A percentile compares a stretch with the other conserved stretches of the same genome.
These are phyloP conservation scores for Galbula dea DNA, from an alignment of 2,113 vertebrate genomes.

Conservation along the genomic window DNA sequence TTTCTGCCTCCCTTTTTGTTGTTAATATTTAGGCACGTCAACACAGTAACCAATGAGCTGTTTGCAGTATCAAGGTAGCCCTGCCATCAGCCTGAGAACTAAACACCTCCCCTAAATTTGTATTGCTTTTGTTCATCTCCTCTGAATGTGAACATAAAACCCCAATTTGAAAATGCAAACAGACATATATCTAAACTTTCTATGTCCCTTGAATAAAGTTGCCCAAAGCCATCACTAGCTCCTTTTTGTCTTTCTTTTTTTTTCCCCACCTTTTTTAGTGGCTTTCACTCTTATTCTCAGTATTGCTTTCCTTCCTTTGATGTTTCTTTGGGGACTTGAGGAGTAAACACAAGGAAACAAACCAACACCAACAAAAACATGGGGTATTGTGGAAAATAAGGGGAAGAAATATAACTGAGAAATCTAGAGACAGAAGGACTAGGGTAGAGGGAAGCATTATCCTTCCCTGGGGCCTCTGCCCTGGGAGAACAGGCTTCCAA, in stretches of 20 bases:
- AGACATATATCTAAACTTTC: slow-evolving; percentile 46
- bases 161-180: slow-evolving; percentile 40
- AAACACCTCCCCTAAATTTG: slow-evolving; percentile 43
- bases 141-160: neutral
- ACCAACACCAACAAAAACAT: neutral
- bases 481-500: neutral
- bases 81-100: neutral
- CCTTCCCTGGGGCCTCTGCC: neutral
- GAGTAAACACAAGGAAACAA: slow-evolving; percentile 33
- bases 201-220: slow-evolving; percentile 39
- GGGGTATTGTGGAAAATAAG: neutral
- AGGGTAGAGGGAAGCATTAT: neutral
- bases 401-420: neutral
- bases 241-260: neutral
- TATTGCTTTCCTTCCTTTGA: slow-evolving; percentile 43
- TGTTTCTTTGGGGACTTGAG: slow-evolving; percentile 44
- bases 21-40: slow-evolving; percentile 52
- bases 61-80: slow-evolving; percentile 39
- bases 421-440: neutral
- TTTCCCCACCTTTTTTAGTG: neutral
- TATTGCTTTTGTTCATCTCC: slow-evolving; percentile 52
- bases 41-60: neutral
- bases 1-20: neutral
- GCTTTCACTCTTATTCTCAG: slow-evolving; percentile 22
- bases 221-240: neutral